Conservation (phyloP, 2,113 vertebrate species). For the Lates calcarifer region DNA sequence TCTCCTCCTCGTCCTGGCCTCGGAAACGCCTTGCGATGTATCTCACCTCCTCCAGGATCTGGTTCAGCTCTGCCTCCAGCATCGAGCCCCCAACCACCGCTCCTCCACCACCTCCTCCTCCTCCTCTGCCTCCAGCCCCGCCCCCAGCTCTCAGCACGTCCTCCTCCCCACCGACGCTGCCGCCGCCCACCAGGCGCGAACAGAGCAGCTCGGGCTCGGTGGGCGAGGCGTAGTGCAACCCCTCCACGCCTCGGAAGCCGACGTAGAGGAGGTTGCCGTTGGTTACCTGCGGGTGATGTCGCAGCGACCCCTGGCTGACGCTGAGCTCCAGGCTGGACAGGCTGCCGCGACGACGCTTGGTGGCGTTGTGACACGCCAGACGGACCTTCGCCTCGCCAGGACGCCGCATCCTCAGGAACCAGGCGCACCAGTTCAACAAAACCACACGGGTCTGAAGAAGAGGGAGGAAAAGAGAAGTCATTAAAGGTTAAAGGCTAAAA, state of each 20-base stretch:
- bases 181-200: conserved; percentile 84
- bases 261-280: conserved; percentile 89
- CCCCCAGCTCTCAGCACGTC: conserved; percentile 74
- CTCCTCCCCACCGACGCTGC: conserved; percentile 60
- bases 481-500: too few relatives aligned
- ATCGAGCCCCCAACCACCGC: conserved; percentile 46
- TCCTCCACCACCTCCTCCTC: conserved; percentile 76
- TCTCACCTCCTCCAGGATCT: conserved; percentile 90
- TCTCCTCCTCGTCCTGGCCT: conserved; percentile 89
- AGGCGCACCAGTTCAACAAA: conserved; percentile 93
- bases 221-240: conserved; percentile 84
- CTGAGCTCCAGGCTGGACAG: conserved; percentile 89
- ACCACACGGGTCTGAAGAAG: conserved; percentile 87
- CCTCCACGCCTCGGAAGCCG: conserved; percentile 77
- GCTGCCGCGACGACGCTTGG: conserved; percentile 85
- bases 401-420: conserved; percentile 94
- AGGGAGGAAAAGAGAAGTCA: neutral
- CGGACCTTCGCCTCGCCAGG: conserved; percentile 88
- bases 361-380: conserved; percentile 85
- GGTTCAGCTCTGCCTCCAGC: conserved; percentile 83
- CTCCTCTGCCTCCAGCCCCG: conserved; percentile 38
- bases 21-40: conserved; percentile 90
- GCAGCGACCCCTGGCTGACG: conserved; percentile 65
- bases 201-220: conserved; percentile 88
- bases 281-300: conserved; percentile 75